phyloP scores from a whole-genome alignment of 2,888 invertebrate genomes.

The Thymelicus acteon region DNA sequence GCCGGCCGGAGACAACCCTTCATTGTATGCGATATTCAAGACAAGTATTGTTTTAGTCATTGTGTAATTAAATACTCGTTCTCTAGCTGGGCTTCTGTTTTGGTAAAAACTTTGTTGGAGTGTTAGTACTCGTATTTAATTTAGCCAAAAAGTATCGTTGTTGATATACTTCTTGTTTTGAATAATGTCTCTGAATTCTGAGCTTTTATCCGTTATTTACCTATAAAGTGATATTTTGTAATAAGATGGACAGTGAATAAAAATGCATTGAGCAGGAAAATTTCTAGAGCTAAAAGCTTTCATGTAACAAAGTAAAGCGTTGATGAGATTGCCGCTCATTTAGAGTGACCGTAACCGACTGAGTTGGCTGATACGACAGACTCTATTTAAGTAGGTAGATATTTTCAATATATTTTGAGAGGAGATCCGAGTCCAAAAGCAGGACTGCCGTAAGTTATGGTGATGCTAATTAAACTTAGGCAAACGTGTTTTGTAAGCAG shows the following conservation, averaged over 20 bases:
- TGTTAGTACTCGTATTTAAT: background rate
- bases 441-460: too few relatives aligned
- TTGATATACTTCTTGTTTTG: too few relatives aligned
- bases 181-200: too few relatives aligned
- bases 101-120: background rate
- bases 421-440: too few relatives aligned
- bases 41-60: slow-evolving; percentile 10
- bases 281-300: slow-evolving; percentile 29
- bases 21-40: slow-evolving; percentile 24
- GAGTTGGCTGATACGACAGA: slow-evolving; percentile 8
- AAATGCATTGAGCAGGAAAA: slow-evolving; percentile 2
- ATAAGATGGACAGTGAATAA: slow-evolving; percentile 1
- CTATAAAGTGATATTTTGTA: background rate
- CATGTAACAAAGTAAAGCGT: slow-evolving; percentile 31
- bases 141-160: too few relatives aligned
- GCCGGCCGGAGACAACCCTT: slow-evolving; percentile 16
- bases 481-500: too few relatives aligned
- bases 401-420: too few relatives aligned
- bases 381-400: background rate
- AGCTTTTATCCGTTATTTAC: too few relatives aligned
- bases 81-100: background rate
- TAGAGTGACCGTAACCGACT: slow-evolving; percentile 25
- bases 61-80: slow-evolving; percentile 9
- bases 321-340: slow-evolving; percentile 25
- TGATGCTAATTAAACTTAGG: too few relatives aligned